phyloP scores from a whole-genome alignment of 1,140 invertebrate species.

The Leptestheria dahalacensis region DNA sequence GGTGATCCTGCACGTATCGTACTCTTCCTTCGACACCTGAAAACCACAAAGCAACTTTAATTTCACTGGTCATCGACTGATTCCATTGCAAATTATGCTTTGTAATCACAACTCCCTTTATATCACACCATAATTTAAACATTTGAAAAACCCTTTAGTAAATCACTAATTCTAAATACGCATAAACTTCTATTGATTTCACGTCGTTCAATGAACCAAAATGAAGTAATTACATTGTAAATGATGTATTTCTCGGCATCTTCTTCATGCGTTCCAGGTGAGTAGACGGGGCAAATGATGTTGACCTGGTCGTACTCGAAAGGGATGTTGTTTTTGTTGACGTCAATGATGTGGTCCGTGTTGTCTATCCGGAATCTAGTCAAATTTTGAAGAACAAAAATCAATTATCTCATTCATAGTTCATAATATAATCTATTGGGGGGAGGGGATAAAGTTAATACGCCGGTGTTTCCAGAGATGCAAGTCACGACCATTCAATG shows the following conservation, averaged over 20 bases:
- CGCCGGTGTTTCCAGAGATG: neutral
- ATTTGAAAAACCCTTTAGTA: too few species aligned
- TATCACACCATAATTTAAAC: too few species aligned
- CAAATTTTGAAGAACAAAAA: conserved; percentile 25
- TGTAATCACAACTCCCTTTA: too few species aligned
- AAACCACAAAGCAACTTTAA: too few species aligned
- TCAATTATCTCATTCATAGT: too few species aligned
- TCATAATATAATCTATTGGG: too few species aligned
- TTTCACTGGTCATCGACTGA: too few species aligned
- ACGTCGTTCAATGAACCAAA: too few species aligned
- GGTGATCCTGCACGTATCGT: conserved; percentile 87
- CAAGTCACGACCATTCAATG: neutral
- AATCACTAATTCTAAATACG: too few species aligned
- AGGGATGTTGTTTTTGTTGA: conserved; percentile 81
- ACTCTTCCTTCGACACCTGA: conserved; percentile 70
- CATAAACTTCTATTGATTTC: too few species aligned
- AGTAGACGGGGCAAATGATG: conserved; percentile 85
- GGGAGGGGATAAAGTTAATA: too few species aligned
- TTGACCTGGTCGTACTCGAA: conserved; percentile 93
- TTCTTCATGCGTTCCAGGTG: conserved; percentile 68
- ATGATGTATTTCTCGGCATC: conserved; percentile 90
- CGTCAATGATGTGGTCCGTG: conserved; percentile 90
- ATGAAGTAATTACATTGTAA: conserved; percentile 69
- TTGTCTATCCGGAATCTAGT: conserved; percentile 92
- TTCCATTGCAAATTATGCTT: too few species aligned